Conservation (phyloP, 1,140 invertebrate species). For the Trissolcus basalis region DNA sequence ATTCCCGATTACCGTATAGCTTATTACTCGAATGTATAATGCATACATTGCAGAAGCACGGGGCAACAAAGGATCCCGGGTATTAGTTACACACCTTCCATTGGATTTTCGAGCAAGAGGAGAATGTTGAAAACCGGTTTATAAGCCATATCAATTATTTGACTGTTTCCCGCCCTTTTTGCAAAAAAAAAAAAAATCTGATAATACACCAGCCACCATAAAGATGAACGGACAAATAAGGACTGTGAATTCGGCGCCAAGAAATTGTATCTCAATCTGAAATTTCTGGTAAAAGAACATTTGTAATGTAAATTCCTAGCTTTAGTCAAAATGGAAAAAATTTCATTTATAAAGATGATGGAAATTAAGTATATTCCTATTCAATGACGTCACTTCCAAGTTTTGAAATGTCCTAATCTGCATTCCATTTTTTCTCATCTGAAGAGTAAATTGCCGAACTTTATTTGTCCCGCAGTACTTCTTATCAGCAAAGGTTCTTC, state of each 20-base stretch:
- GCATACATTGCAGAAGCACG: slow-evolving; percentile 42
- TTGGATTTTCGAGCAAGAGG: slow-evolving; percentile 20
- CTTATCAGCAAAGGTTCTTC: background rate
- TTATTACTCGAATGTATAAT: slow-evolving; percentile 64
- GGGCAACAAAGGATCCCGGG: slow-evolving; percentile 36
- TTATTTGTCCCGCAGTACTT: background rate
- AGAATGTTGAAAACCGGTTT: slow-evolving; percentile 59
- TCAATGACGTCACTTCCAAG: too few species aligned
- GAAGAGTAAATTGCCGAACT: background rate
- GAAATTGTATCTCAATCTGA: background rate
- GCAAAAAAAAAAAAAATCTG: slow-evolving; percentile 30
- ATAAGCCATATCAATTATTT: slow-evolving; percentile 49
- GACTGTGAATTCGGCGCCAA: too few species aligned
- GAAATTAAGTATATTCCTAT: too few species aligned
- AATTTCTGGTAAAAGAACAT: background rate
- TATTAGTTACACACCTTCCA: slow-evolving; percentile 1
- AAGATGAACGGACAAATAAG: slow-evolving; percentile 27
- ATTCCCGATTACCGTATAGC: slow-evolving; percentile 64
- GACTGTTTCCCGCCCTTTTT: slow-evolving; percentile 10
- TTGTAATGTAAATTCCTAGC: too few species aligned
- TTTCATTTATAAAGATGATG: too few species aligned
- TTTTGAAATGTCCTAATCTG: too few species aligned
- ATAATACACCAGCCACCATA: slow-evolving; percentile 34
- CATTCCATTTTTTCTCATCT: background rate
- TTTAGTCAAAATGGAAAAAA: too few species aligned